Percentiles rank a stretch among this genome's conserved stretches.
These are phyloP conservation scores for Magallana gigas DNA, from an alignment of 1,140 invertebrate genomes.

Conservation along the genomic window DNA sequence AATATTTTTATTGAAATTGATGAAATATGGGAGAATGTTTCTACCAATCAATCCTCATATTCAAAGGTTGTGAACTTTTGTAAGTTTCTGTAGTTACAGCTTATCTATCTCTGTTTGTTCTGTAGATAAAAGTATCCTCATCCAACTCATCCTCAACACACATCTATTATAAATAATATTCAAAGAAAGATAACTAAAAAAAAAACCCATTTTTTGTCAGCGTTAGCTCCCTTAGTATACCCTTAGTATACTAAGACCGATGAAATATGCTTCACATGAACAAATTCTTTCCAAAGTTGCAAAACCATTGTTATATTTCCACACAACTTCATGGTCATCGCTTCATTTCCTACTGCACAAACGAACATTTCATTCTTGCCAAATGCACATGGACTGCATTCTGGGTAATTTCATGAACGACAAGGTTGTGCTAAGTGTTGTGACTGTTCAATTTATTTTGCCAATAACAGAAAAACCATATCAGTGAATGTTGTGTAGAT, in stretches of 20 bases:
- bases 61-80: slow-evolving; percentile 36
- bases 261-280: too few relatives aligned
- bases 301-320: too few relatives aligned
- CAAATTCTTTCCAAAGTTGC: too few relatives aligned
- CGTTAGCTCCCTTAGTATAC: too few relatives aligned
- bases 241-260: too few relatives aligned
- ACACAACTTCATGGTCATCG: neutral
- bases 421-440: slow-evolving; percentile 22
- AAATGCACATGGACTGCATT: slow-evolving; percentile 4
- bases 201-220: too few relatives aligned
- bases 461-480: neutral
- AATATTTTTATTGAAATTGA: too few relatives aligned
- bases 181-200: too few relatives aligned
- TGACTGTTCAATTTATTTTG: neutral
- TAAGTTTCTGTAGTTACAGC: neutral
- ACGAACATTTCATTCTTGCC: slow-evolving; percentile 27
- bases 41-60: slow-evolving; percentile 30
- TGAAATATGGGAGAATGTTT: neutral
- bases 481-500: neutral
- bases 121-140: neutral
- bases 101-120: neutral
- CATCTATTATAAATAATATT: too few relatives aligned
- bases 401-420: neutral
- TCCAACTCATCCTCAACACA: too few relatives aligned
- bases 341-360: neutral